Percentiles rank a stretch among this genome's conserved stretches.
Evolutionary conservation across 2,797 vertebrate species (phyloP).

Genomic region (Petrocephalus sullivani): DNA sequence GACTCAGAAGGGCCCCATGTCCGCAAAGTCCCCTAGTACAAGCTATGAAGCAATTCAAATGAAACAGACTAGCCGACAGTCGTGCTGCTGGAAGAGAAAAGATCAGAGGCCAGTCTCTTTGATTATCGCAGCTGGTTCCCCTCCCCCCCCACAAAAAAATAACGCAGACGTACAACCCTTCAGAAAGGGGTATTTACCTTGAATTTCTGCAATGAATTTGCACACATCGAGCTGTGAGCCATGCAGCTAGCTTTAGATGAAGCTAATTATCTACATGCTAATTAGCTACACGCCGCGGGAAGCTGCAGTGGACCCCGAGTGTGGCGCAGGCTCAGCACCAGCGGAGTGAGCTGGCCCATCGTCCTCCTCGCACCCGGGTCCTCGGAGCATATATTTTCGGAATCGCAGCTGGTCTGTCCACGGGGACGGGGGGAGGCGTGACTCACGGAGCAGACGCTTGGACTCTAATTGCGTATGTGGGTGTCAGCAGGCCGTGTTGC

Average conservation of each 20-base stretch:
- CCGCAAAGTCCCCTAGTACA: background rate
- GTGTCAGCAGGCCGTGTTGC: constrained; percentile 1
- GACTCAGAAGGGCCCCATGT: background rate
- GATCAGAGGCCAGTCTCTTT: background rate
- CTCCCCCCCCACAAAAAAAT: background rate
- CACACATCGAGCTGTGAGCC: background rate
- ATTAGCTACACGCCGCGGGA: background rate
- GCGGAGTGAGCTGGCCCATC: background rate
- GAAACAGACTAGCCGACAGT: background rate
- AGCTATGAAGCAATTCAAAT: background rate
- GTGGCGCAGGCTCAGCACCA: too few relatives aligned
- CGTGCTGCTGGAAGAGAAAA: background rate
- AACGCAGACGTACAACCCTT: background rate
- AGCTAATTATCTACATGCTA: background rate
- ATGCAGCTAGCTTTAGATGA: background rate
- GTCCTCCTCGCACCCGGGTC: constrained; percentile 20
- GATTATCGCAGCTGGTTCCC: background rate
- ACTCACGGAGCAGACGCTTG: constrained; percentile 57
- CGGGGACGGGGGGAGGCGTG: constrained; percentile 55
- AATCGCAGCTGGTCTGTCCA: constrained; percentile 56
- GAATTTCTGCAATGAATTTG: background rate
- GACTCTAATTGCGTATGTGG: constrained; percentile 11
- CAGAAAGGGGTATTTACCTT: background rate
- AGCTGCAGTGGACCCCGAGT: background rate
- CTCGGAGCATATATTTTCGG: constrained; percentile 62